Evolutionary conservation across 2,113 vertebrate genomes (phyloP), one percentile per base, ranked within the genome.

Genomic region (Todiramphus saurophagus): DNA sequence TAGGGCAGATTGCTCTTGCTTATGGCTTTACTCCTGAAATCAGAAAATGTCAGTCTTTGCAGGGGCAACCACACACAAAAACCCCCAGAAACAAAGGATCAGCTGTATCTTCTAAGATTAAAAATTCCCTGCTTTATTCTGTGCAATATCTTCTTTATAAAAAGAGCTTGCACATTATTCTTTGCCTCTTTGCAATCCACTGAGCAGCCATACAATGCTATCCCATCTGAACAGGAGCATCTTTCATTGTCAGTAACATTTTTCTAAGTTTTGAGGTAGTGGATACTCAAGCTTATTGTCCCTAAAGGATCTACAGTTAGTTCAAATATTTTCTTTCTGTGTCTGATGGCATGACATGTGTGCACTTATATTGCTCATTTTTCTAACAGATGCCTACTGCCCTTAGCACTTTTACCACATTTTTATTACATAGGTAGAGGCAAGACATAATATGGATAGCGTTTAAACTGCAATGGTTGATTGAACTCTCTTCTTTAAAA

Each of bases 241-340:
- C 19, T 81, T 96, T 90, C 60, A 67, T 16, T 69, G 63, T 50
- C 93, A 85, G 70, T 24, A 90, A 63, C 6, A 55, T 67, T 90
- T 69, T 92, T 93, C n/a, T 44, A 56, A 83, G 43, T 55, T 87
- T 93, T 83, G 24, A 88, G 8, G 37, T 56, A 88, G 55, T 83
- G 74, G 46, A 77, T 90, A 81, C 63, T 59, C 59, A 94, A 51
- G 53, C 4, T 20, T 43, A 70, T 80, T 80, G 37, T 70, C 64
- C 87, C 64, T 83, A 74, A 87, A 93, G 87, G 37, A 88, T 55
- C 2, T 17, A 20, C 4, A 7, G 30, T 90, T 91, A 37, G 62
- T 91, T 90, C 63, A 74, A 85, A 78, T 90, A 72, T 88, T 92
- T 95, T 92, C 28, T 83, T 93, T 70, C n/a, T 70, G 30, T 82